Base-by-base conservation (phyloP, 2,888 invertebrate species). In the Drosophila stalkeri region DNA sequence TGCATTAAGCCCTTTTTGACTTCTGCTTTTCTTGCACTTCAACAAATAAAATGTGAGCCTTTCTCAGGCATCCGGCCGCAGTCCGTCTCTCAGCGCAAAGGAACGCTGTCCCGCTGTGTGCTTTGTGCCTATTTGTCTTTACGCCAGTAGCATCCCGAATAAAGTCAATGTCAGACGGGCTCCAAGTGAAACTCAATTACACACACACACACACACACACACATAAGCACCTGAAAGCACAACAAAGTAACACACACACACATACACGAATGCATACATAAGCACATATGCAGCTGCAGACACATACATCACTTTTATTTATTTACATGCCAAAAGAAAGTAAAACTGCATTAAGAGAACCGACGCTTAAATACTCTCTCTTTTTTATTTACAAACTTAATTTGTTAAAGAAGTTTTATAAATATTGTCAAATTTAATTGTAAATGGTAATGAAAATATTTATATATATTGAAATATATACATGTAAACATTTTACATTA, bases 161-260 rank as follows among this genome's bases (percentile, higher is more conserved):
- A 69, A 83, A 84, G 88, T 84, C 84, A 84, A 84, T 84, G 84
- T 87, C 84, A 87, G 86, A 31, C 75, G 46, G 64, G 52, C 70
- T 70, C 54, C 77, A 73, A 81, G 76, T 75, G 88, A 85, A 84
- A 84, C 84, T 87, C 84, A 87, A 84, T 84, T 84, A 82, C 77
- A 82, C 85, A 72, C 69, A 69, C 46, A 72, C 60, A 47, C 72
- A 44, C 43, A 57, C 55, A 64, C 27, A 62, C 60, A 66, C 49
- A 56, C 51, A 46, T 39, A 62, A 35, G 44, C 46, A 70, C 70
- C 64, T 63, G 73, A 35, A 63, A 47, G 64, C 70, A 70, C 44
- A 69, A 71, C 72, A 69, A 49, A 54, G 44, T 64, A 27, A 57
- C 65, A 62, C 49, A 52, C 55, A 46, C 51, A 66, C 49, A 56